Conservation (phyloP, 2,888 invertebrate genomes). For the Chrysomela aeneicollis region DNA sequence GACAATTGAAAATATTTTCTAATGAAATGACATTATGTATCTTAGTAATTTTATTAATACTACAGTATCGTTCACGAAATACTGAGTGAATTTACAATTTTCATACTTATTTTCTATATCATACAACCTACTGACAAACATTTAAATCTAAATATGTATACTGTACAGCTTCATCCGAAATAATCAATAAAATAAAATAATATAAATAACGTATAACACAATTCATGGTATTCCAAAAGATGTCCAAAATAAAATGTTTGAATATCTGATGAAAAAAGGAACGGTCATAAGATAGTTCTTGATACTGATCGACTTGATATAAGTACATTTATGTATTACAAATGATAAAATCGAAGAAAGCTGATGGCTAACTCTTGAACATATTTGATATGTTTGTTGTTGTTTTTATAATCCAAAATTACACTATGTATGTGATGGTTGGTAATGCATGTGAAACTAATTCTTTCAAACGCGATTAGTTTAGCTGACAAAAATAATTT, state of each 20-base stretch:
- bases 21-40: background rate
- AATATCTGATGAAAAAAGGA: conserved; percentile 12
- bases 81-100: conserved; percentile 51
- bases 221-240: conserved; percentile 21
- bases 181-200: conserved; percentile 53
- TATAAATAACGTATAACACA: conserved; percentile 47
- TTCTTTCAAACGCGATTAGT: background rate
- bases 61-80: conserved; percentile 51
- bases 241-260: conserved; percentile 30
- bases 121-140: conserved; percentile 38
- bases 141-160: conserved; percentile 38
- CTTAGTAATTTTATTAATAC: conserved; percentile 41
- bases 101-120: conserved; percentile 40
- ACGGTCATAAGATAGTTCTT: conserved; percentile 18
- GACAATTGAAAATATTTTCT: too few species aligned
- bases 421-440: background rate
- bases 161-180: conserved; percentile 52
- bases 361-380: conserved; percentile 3
- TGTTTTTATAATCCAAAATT: background rate
- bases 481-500: background rate
- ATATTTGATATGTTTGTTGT: background rate
- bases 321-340: conserved; percentile 11
- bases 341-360: conserved; percentile 12
- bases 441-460: background rate
- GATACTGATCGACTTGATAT: conserved; percentile 20